phyloP scores from a whole-genome alignment of 2,797 vertebrate species.

The Silurus aristotelis region DNA sequence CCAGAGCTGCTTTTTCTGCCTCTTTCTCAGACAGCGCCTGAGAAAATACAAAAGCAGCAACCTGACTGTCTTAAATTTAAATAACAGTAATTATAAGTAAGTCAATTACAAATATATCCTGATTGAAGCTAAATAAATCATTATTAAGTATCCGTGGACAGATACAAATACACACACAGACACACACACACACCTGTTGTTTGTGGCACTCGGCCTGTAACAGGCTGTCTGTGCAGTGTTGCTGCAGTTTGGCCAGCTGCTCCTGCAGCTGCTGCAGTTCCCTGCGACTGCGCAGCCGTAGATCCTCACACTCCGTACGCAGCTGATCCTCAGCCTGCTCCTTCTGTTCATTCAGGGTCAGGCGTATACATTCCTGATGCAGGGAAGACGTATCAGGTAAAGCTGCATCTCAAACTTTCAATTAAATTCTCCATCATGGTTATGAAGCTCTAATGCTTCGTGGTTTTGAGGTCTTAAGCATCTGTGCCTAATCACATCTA shows the following conservation, averaged over 20 bases:
- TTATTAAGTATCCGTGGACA: constrained; percentile 15
- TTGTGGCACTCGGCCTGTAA: constrained; percentile 77
- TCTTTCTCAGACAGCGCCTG: constrained; percentile 81
- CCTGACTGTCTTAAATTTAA: not conserved
- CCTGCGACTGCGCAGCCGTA: constrained; percentile 61
- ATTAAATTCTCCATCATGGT: not conserved
- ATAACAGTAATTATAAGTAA: not conserved
- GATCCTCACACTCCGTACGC: constrained; percentile 71
- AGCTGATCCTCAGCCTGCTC: constrained; percentile 68
- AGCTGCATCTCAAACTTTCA: not conserved
- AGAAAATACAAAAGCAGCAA: constrained; percentile 12
- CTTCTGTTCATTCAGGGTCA: constrained; percentile 69
- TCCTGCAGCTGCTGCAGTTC: constrained; percentile 74
- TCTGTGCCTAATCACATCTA: not conserved
- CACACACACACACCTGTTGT: constrained; percentile 75
- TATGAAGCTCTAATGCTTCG: not conserved
- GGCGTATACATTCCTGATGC: constrained; percentile 71
- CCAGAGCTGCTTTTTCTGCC: constrained; percentile 70
- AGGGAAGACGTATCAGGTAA: constrained; percentile 16
- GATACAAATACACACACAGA: constrained; percentile 24
- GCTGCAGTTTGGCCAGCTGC: constrained; percentile 74
- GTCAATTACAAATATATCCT: not conserved
- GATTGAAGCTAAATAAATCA: not conserved
- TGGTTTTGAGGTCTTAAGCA: not conserved
- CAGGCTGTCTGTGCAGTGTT: constrained; percentile 70